phyloP scores from a whole-genome alignment of 2,797 vertebrate species.

The Hapalemur alaotrensis region DNA sequence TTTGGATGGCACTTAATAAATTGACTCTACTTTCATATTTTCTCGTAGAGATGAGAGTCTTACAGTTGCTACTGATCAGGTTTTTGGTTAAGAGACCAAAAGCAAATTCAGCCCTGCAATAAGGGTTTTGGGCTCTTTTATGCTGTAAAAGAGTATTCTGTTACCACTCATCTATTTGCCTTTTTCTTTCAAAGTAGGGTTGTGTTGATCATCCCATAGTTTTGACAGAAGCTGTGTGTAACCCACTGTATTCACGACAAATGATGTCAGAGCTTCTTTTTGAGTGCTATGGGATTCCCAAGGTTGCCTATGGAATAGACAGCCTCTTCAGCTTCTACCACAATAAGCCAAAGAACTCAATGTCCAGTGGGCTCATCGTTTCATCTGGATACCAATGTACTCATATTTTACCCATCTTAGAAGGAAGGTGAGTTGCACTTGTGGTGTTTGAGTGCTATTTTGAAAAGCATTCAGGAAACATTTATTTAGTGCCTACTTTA shows the following conservation, averaged over 20 bases:
- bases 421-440: conserved; percentile 90
- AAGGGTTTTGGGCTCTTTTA: background rate
- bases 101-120: background rate
- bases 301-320: conserved; percentile 95
- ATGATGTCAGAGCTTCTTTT: conserved; percentile 98
- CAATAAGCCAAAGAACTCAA: conserved; percentile 83
- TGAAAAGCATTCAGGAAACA: background rate
- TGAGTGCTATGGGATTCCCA: conserved; percentile 94
- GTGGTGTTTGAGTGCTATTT: background rate
- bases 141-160: conserved; percentile 4
- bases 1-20: background rate
- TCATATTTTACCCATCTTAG: conserved; percentile 94
- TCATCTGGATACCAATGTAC: conserved; percentile 97
- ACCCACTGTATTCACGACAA: conserved; percentile 95
- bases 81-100: conserved; percentile 35
- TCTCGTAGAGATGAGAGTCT: background rate
- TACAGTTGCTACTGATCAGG: background rate
- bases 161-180: background rate
- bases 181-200: conserved; percentile 84
- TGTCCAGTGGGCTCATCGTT: conserved; percentile 90
- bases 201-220: conserved; percentile 94
- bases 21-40: background rate
- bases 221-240: conserved; percentile 95
- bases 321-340: conserved; percentile 94
- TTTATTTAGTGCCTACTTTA: background rate